Conservation (phyloP, 2,888 invertebrate species). For the Lochmaea crataegi region DNA sequence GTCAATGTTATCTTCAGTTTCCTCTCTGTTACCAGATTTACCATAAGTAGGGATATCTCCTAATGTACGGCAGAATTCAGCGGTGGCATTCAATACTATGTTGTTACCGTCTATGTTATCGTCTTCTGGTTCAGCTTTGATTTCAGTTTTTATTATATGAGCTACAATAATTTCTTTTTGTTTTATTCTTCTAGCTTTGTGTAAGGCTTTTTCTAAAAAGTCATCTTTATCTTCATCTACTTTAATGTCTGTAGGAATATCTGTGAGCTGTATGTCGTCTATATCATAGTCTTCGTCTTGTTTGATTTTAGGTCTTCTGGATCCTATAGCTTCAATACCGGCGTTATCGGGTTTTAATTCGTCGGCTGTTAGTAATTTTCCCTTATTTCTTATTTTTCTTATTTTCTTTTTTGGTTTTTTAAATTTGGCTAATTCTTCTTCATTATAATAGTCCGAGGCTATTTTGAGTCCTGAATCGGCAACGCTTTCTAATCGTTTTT, state of each 20-base stretch:
- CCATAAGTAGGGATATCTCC: conserved; percentile 96
- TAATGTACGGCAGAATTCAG: conserved; percentile 95
- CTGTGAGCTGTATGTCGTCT: conserved; percentile 72
- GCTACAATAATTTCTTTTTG: conserved; percentile 65
- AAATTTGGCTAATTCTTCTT: conserved; percentile 87
- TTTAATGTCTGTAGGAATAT: conserved; percentile 65
- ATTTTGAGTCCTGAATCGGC: conserved; percentile 74
- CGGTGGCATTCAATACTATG: conserved; percentile 92
- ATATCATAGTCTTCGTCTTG: conserved; percentile 65
- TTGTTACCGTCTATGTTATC: conserved; percentile 63
- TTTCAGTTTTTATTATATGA: conserved; percentile 56
- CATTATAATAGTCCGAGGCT: conserved; percentile 90
- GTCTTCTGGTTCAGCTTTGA: conserved; percentile 60
- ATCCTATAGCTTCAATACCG: conserved; percentile 55
- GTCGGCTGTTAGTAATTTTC: conserved; percentile 75
- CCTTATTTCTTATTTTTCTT: conserved; percentile 75
- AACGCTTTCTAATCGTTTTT: conserved; percentile 81
- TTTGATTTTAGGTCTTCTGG: conserved; percentile 56
- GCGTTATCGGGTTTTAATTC: conserved; percentile 68
- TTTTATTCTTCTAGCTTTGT: conserved; percentile 70
- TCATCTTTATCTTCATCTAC: conserved; percentile 71
- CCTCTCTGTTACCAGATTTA: conserved; percentile 89
- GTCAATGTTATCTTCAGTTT: conserved; percentile 69
- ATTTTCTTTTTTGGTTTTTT: conserved; percentile 88
- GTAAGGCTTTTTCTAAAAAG: conserved; percentile 68